These are phyloP conservation scores for Callaeas wilsoni DNA, from an alignment of 2,113 vertebrate species.

Conservation along the genomic window DNA sequence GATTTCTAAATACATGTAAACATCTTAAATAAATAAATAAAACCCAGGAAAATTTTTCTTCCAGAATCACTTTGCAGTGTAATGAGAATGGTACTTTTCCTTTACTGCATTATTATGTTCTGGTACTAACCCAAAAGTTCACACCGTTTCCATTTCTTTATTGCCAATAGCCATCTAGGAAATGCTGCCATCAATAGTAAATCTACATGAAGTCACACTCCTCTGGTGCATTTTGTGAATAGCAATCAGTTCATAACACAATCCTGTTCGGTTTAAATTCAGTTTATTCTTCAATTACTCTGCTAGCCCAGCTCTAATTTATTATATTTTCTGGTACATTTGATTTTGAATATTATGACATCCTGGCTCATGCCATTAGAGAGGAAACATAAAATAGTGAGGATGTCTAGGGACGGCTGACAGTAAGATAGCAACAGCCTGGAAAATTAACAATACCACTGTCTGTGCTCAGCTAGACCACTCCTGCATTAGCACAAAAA, in stretches of 20 bases:
- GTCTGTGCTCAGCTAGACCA: background rate
- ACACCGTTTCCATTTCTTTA: background rate
- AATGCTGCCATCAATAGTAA: conserved; percentile 45
- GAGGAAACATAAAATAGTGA: conserved; percentile 47
- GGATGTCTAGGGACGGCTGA: background rate
- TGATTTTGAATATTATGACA: conserved; percentile 62
- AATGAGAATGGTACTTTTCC: background rate
- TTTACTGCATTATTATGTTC: background rate
- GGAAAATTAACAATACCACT: conserved; percentile 57
- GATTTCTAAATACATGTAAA: background rate
- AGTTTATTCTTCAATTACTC: conserved; percentile 66
- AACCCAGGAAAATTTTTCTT: background rate
- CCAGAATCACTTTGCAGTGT: background rate
- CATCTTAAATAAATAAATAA: background rate
- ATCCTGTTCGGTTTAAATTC: conserved; percentile 56
- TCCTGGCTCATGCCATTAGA: conserved; percentile 48
- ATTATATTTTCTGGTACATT: conserved; percentile 70
- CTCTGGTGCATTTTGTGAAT: conserved; percentile 24
- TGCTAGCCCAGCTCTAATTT: conserved; percentile 49
- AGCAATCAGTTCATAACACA: conserved; percentile 43
- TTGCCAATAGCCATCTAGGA: conserved; percentile 26
- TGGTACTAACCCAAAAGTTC: conserved; percentile 7
- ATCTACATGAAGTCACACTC: conserved; percentile 26
- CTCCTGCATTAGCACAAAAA: background rate
- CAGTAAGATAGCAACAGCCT: conserved; percentile 36